Percentiles rank a stretch among this genome's conserved stretches.
phyloP scores from a whole-genome alignment of 64 coral and sea anemone genomes.

The Pocillopora verrucosa region DNA sequence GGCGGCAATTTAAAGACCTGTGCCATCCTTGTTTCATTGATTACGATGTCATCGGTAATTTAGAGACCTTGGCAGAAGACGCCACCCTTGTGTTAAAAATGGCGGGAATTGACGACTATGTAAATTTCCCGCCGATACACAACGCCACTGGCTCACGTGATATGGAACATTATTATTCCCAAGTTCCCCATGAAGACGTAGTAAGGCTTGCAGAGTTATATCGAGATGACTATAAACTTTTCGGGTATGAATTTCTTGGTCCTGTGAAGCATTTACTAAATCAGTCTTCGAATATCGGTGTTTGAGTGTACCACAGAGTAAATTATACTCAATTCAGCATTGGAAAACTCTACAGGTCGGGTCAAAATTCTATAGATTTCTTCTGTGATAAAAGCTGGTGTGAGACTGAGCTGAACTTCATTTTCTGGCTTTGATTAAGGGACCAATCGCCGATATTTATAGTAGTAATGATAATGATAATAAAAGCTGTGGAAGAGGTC shows the following conservation, averaged over 20 bases:
- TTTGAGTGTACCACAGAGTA: neutral
- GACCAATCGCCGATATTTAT: no score
- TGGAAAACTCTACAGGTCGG: no score
- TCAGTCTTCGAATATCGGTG: neutral
- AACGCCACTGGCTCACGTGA: neutral
- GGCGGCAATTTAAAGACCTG: neutral
- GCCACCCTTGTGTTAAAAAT: neutral
- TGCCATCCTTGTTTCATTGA: neutral
- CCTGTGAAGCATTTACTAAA: neutral
- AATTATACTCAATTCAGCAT: no score
- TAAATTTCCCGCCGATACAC: neutral
- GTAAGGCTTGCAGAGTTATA: neutral
- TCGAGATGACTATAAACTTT: constrained; percentile 2
- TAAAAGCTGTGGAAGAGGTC: no score
- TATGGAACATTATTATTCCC: neutral
- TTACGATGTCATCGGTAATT: neutral
- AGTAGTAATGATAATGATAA: no score
- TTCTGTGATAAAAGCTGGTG: no score
- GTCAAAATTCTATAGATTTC: no score
- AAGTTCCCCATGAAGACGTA: neutral
- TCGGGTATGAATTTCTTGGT: constrained; percentile 8
- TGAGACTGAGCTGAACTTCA: no score
- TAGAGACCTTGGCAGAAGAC: neutral
- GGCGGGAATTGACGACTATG: neutral
- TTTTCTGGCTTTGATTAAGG: no score